Evolutionary conservation across 2,888 invertebrate species (phyloP), one percentile per base, ranked within the genome.

Genomic region (Peribatodes rhomboidaria): DNA sequence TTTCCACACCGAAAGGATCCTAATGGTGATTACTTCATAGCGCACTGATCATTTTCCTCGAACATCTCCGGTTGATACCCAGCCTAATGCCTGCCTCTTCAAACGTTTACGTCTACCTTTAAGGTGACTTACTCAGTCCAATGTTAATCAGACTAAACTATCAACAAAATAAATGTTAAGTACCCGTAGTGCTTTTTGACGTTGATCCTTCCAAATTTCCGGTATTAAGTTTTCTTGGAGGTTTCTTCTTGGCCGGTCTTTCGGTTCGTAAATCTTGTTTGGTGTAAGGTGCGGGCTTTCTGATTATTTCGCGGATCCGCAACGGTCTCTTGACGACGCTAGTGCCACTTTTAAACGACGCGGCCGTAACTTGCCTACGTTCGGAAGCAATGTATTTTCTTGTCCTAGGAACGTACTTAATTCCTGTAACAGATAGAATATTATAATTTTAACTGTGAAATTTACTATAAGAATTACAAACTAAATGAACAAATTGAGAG

Each of bases 401-500:
- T 1, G 22, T 16, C n/a, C n/a, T 13, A 31, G 39, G 14, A 35
- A 46, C 20, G 46, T 42, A 44, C 10, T 42, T 59, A 8, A 16
- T 52, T 9, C 14, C 59, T 60, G 59, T 22, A 60, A 60, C 33
- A 37, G 42, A 42, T 18, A 18, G n/a, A 42, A 18, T 18, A 3
- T 10, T 18, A 11, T 4, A 0, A 42, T 20, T 4, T 18, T 42
- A 18, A 42, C 2, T 42, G 2, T 42, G 18, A 8, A 0, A 18
- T 42, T 42, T 10, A 10, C 2, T 18, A 11, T 18, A 2, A 18
- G 18, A 0, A 9, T 9, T 39, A 2, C 0, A 37, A 37, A 37
- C 37, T 37, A 3, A 6, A 13, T 2, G n/a, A 3, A 37, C 37
- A 13, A 37, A 37, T 37, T 3, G n/a, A n/a, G 27, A 27, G 27